Percentiles rank a stretch among this genome's conserved stretches.
These are phyloP conservation scores for Neocloeon triangulifer DNA, from an alignment of 1,140 invertebrate genomes.

Conservation along the genomic window DNA sequence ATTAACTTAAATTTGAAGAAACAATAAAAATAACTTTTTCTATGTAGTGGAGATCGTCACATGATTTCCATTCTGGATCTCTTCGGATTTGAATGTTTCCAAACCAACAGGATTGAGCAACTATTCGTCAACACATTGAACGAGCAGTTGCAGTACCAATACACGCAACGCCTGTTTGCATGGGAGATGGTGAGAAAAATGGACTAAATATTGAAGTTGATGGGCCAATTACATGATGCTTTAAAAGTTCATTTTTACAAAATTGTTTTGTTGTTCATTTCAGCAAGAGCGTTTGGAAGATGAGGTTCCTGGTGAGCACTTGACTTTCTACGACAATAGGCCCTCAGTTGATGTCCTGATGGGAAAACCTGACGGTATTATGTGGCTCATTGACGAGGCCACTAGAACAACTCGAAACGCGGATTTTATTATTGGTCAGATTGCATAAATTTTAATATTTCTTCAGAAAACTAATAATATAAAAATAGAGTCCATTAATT, in stretches of 20 bases:
- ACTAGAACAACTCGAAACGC: slow-evolving; percentile 36
- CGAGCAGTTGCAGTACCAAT: slow-evolving; percentile 71
- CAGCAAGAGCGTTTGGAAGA: slow-evolving; percentile 58
- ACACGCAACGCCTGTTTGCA: slow-evolving; percentile 66
- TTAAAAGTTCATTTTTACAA: slow-evolving; percentile 2
- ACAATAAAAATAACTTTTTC: slow-evolving; percentile 13
- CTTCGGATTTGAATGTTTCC: slow-evolving; percentile 79
- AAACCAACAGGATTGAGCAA: slow-evolving; percentile 66
- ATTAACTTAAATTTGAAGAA: slow-evolving; percentile 18
- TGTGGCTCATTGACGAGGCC: slow-evolving; percentile 75
- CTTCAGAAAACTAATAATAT: too few relatives aligned
- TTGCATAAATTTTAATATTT: slow-evolving; percentile 8
- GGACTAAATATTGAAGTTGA: too few relatives aligned
- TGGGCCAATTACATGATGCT: too few relatives aligned
- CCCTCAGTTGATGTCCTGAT: slow-evolving; percentile 65
- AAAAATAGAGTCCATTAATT: too few relatives aligned
- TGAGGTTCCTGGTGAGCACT: slow-evolving; percentile 39
- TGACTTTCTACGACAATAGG: slow-evolving; percentile 72
- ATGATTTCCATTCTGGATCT: slow-evolving; percentile 61
- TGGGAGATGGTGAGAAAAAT: slow-evolving; percentile 56
- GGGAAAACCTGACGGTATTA: slow-evolving; percentile 58
- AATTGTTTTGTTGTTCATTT: too few relatives aligned
- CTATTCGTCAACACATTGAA: slow-evolving; percentile 71
- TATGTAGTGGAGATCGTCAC: slow-evolving; percentile 64
- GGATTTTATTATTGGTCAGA: slow-evolving; percentile 30